Evolutionary conservation across 1,140 invertebrate genomes (phyloP).

Genomic region (Odontomachus brunneus): DNA sequence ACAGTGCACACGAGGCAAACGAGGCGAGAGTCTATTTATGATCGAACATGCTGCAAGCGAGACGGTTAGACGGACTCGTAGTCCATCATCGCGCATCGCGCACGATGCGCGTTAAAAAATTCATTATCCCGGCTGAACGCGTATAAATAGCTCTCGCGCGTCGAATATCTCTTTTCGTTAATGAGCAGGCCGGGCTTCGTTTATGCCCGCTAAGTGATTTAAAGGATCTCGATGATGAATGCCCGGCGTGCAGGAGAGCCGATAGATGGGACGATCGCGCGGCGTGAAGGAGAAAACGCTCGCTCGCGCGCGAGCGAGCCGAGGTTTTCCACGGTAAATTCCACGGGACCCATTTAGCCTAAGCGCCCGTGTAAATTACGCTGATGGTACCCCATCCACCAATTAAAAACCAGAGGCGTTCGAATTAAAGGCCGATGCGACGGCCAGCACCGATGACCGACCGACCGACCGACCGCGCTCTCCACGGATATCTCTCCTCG

Average conservation of each 20-base stretch:
- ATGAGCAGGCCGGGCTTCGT: constrained; percentile 45
- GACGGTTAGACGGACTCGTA: constrained; percentile 15
- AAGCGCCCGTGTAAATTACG: constrained; percentile 36
- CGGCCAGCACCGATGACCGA: too few relatives aligned
- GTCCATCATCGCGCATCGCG: constrained; percentile 39
- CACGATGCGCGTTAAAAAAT: constrained; percentile 42
- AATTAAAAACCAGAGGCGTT: constrained; percentile 41
- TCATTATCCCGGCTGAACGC: constrained; percentile 42
- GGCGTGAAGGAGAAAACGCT: constrained; percentile 4
- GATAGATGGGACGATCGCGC: too few relatives aligned
- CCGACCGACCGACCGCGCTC: too few relatives aligned
- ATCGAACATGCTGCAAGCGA: constrained; percentile 12
- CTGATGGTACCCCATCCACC: background rate
- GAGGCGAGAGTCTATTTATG: constrained; percentile 16
- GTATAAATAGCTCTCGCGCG: constrained; percentile 40
- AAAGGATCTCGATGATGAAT: constrained; percentile 56
- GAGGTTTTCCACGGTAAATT: constrained; percentile 49
- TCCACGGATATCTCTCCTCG: constrained; percentile 10
- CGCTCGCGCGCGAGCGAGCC: background rate
- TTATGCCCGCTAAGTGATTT: constrained; percentile 46
- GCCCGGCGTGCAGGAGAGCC: background rate
- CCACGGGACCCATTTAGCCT: constrained; percentile 28
- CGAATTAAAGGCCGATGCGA: too few relatives aligned
- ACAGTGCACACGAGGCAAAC: background rate
- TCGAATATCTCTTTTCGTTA: constrained; percentile 60